Evolutionary conservation across 2,888 invertebrate genomes (phyloP), one percentile per base, ranked within the genome.

Genomic region (Thereva nobilitata): DNA sequence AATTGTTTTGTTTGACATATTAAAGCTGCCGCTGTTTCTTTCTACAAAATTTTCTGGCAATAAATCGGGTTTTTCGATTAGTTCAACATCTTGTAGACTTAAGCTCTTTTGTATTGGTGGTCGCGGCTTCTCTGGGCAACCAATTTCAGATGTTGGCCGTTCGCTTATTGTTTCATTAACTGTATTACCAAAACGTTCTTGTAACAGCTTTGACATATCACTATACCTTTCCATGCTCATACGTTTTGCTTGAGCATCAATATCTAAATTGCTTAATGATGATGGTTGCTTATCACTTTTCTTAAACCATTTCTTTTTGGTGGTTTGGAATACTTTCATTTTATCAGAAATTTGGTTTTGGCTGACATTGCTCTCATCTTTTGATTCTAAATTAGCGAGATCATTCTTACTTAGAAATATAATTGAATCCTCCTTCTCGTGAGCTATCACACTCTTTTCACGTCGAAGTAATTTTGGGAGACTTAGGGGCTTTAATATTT

Each of bases 141-240:
- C 74, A 6, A 71, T 61, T 45, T 73, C 72, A 3, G 72, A 73
- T 40, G 47, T 67, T 41, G 68, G 67, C 12, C 69, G 50, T 5
- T 64, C 63, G 38, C n/a, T 23, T 7, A 37, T 37, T 34, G 10
- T n/a, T 34, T 49, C n/a, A 5, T 23, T 41, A 9, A 71, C 55
- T 40, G 74, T 73, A 53, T 77, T 83, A 2, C 88, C 87, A 70
- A 89, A 88, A 73, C 85, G 84, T 72, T 89, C 88, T 76, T 88
- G 88, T 70, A 89, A 84, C 67, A 89, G 79, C 75, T 88, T 88
- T 4, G 88, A 85, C 88, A 89, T 88, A 72, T 89, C 89, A 75
- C 88, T 87, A 71, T 89, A 89, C 54, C 89, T 82, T 74, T 89
- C 88, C 77, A 89, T 88, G 68, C 88, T 88, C 78, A 86, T 86